Conservation (phyloP, 2,113 vertebrate species). For the Caretta caretta region DNA sequence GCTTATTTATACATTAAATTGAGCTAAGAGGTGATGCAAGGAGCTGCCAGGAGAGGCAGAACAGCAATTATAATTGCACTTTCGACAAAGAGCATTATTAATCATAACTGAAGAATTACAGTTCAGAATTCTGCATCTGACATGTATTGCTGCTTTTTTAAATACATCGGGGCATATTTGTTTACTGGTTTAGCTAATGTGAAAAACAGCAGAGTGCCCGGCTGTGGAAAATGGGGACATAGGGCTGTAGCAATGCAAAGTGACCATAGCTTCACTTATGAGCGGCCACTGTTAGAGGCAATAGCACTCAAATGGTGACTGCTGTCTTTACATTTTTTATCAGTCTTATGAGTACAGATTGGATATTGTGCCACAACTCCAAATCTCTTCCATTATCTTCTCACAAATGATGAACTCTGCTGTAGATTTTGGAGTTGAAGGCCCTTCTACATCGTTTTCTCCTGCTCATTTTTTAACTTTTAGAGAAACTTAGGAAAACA, state of each 20-base stretch:
- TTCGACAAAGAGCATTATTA: neutral
- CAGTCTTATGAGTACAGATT: too few relatives aligned
- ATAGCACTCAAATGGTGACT: neutral
- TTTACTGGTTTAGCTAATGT: neutral
- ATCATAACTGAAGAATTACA: neutral
- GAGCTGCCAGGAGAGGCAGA: neutral
- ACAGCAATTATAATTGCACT: neutral
- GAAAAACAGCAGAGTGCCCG: neutral
- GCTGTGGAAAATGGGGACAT: neutral
- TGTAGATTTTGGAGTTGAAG: too few relatives aligned
- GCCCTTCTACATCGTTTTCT: too few relatives aligned
- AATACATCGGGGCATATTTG: neutral
- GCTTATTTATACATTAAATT: neutral
- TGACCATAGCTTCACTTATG: neutral
- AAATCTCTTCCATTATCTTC: too few relatives aligned
- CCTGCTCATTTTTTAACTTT: too few relatives aligned
- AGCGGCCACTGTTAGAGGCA: neutral
- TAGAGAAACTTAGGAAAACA: too few relatives aligned
- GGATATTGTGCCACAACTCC: too few relatives aligned
- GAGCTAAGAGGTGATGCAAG: neutral
- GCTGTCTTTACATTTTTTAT: too few relatives aligned
- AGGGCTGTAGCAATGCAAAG: neutral
- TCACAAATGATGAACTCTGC: too few relatives aligned
- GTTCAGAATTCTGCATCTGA: neutral
- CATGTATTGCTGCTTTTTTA: neutral